Evolutionary conservation across 2,797 vertebrate genomes (phyloP), one percentile per base, ranked within the genome.

Genomic region (Esox lucius): DNA sequence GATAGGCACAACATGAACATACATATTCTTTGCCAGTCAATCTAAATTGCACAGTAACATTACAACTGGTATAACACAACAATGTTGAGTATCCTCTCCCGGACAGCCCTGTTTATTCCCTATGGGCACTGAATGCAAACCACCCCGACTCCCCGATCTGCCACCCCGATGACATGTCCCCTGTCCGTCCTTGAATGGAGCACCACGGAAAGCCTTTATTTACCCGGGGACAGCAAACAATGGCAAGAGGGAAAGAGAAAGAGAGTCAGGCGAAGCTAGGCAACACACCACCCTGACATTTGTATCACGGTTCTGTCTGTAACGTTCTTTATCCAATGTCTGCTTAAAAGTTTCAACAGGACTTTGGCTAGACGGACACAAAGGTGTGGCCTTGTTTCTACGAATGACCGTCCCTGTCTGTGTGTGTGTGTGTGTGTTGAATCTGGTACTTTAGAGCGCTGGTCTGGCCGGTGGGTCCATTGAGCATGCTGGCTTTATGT

Each of bases 401-500:
- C 53, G 8, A 56, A 56, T n/a, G 53, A 19, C 17, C 3, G 16
- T 68, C 19, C 35, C 42, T n/a, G n/a, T 42, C 39, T 69, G 35
- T 26, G 22, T 22, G 68, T 69, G 42, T 16, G 42, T 69, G 19
- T 26, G 22, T 15, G 68, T 49, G 22, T 15, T 42, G 67, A 49
- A 69, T 69, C 22, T 48, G 42, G 46, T 42, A 26, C 68, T 69
- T 26, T 24, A 46, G 39, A 48, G 16, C 24, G 68, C 9, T 16
- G 42, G 42, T 28, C 68, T 24, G 22, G 39, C 68, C 24, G 22
- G 39, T 69, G 68, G 67, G 62, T n/a, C 75, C 62, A n/a, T 71
- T 48, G 62, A 65, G 53, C 65, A 59, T 82, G 46, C 71, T 56
- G 61, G 79, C 81, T 86, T 85, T 91, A 86, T 85, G 75, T 84